phyloP scores from a whole-genome alignment of 2,113 vertebrate species.

The Lota lota region DNA sequence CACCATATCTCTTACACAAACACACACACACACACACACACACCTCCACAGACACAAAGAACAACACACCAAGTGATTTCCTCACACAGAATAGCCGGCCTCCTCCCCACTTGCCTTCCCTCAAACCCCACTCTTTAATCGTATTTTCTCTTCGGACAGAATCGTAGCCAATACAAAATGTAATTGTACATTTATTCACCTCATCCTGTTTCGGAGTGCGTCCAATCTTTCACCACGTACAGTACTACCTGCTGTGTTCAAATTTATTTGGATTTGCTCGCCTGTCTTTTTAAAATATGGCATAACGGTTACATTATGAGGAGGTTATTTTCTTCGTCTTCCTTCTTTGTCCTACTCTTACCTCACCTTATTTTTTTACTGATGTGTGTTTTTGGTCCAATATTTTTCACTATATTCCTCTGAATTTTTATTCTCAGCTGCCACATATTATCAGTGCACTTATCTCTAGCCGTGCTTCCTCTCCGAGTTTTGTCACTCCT shows the following conservation, averaged over 20 bases:
- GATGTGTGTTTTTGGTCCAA: background rate
- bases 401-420: background rate
- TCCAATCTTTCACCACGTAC: slow-evolving; percentile 27
- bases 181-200: slow-evolving; percentile 46
- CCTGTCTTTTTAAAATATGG: slow-evolving; percentile 39
- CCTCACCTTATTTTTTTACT: slow-evolving; percentile 1
- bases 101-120: no score
- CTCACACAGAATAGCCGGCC: background rate
- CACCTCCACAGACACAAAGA: background rate
- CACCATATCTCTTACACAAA: slow-evolving; percentile 39
- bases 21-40: background rate
- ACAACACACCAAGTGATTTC: background rate
- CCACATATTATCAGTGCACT: background rate
- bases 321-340: slow-evolving; percentile 23
- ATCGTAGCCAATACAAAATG: slow-evolving; percentile 25
- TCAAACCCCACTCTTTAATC: slow-evolving; percentile 8
- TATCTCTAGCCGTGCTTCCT: background rate
- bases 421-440: background rate
- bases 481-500: background rate
- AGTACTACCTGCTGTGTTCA: slow-evolving; percentile 29
- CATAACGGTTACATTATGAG: slow-evolving; percentile 32
- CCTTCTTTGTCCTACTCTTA: slow-evolving; percentile 28
- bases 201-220: slow-evolving; percentile 45
- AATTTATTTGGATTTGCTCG: slow-evolving; percentile 18
- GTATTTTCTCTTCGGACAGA: slow-evolving; percentile 22